Percentiles rank a stretch among this genome's conserved stretches.
phyloP scores from a whole-genome alignment of 1,140 invertebrate genomes.

The Musca vetustissima region DNA sequence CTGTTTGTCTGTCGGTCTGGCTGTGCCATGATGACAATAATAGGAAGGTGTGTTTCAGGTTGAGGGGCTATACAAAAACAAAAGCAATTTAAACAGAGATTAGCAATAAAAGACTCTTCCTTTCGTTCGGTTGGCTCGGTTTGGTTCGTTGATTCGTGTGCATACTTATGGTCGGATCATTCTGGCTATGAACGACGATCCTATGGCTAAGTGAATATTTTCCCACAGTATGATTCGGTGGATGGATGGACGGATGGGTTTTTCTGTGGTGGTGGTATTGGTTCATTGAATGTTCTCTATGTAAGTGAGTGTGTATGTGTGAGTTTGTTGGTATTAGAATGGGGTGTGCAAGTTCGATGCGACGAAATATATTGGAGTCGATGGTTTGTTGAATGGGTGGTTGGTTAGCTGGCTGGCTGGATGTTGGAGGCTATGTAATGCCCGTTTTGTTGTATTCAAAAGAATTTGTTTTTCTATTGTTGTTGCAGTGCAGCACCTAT shows the following conservation, averaged over 20 bases:
- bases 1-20: too few species aligned
- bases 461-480: too few species aligned
- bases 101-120: slow-evolving; percentile 13
- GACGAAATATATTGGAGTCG: too few species aligned
- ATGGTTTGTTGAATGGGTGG: slow-evolving; percentile 3
- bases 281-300: too few species aligned
- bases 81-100: too few species aligned
- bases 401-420: neutral
- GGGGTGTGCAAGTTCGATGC: slow-evolving; percentile 13
- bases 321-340: neutral
- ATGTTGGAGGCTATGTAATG: neutral
- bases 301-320: neutral
- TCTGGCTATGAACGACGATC: neutral
- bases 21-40: too few species aligned
- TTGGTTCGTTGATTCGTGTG: neutral
- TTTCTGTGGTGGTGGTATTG: too few species aligned
- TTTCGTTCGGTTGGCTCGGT: slow-evolving; percentile 12
- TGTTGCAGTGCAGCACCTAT: too few species aligned
- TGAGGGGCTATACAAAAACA: too few species aligned
- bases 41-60: too few species aligned
- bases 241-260: neutral
- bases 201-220: slow-evolving; percentile 22
- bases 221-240: slow-evolving; percentile 12
- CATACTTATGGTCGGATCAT: neutral
- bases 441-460: neutral